Percentiles rank a stretch among this genome's conserved stretches.
Conservation (phyloP, 2,113 vertebrate species). For the Apteryx mantelli region DNA sequence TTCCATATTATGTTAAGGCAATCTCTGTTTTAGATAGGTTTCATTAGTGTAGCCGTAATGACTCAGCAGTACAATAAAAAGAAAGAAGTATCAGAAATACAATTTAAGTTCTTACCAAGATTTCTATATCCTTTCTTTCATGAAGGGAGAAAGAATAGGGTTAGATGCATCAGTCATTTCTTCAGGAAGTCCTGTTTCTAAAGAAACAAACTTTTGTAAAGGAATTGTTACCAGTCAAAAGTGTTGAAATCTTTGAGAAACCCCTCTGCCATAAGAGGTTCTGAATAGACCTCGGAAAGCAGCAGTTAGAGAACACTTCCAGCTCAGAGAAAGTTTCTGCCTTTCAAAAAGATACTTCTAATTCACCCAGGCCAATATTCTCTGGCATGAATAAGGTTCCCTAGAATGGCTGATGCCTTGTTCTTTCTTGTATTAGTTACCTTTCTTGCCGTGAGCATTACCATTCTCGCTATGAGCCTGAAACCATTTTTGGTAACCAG, state of each 20-base stretch:
- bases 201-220: neutral
- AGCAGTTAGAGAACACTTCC: neutral
- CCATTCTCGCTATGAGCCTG: neutral
- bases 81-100: neutral
- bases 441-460: neutral
- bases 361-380: rapidly evolving
- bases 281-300: neutral
- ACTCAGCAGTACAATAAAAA: neutral
- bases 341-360: neutral
- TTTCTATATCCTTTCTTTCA: neutral
- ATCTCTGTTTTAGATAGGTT: neutral
- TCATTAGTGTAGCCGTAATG: neutral
- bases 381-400: rapidly evolving
- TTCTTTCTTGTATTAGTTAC: neutral
- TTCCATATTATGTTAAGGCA: neutral
- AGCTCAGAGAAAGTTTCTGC: neutral
- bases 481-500: neutral
- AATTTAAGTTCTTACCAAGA: neutral
- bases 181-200: neutral
- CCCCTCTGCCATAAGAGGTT: neutral
- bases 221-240: neutral
- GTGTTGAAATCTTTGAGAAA: neutral
- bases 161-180: neutral
- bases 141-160: neutral
- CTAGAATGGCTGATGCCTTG: neutral